Evolutionary conservation across 1,140 invertebrate genomes (phyloP).

Genomic region (Eciton burchellii): DNA sequence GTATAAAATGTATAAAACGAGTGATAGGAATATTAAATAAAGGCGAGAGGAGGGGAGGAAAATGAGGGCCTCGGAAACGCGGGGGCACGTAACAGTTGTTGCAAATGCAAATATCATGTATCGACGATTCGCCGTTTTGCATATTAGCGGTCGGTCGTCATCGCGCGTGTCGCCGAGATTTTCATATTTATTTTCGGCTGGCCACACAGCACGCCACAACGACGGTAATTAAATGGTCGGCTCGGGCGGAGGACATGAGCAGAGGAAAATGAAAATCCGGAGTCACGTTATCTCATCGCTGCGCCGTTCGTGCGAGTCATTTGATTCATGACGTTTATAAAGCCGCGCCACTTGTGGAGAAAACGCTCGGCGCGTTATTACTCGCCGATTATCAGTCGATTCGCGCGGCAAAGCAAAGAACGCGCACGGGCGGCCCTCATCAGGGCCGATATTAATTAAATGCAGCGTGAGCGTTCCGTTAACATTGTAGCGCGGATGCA

Average conservation of each 20-base stretch:
- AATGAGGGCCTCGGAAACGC: conserved; percentile 10
- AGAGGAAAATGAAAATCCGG: conserved; percentile 16
- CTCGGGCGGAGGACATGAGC: not conserved
- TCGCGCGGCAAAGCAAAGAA: conserved; percentile 2
- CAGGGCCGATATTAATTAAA: not conserved
- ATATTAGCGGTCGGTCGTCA: conserved; percentile 52
- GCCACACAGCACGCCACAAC: conserved; percentile 20
- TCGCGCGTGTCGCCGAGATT: conserved; percentile 25
- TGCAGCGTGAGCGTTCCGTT: not conserved
- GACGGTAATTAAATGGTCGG: conserved; percentile 50
- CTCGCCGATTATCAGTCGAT: conserved; percentile 11
- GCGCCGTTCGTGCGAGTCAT: not conserved
- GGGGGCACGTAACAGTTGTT: conserved; percentile 59
- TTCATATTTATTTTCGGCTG: conserved; percentile 44
- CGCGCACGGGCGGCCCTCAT: conserved; percentile 1
- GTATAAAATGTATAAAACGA: conserved; percentile 41
- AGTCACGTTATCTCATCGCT: conserved; percentile 11
- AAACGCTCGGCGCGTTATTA: not conserved
- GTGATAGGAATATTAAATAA: conserved; percentile 63
- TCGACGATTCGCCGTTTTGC: conserved; percentile 27
- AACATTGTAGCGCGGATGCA: conserved; percentile 33
- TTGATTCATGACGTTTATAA: conserved; percentile 24
- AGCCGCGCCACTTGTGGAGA: not conserved
- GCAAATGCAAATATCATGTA: conserved; percentile 68
- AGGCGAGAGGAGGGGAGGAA: conserved; percentile 9